Conservation (phyloP, 2,113 vertebrate species). For the Sinocyclocheilus anshuiensis region DNA sequence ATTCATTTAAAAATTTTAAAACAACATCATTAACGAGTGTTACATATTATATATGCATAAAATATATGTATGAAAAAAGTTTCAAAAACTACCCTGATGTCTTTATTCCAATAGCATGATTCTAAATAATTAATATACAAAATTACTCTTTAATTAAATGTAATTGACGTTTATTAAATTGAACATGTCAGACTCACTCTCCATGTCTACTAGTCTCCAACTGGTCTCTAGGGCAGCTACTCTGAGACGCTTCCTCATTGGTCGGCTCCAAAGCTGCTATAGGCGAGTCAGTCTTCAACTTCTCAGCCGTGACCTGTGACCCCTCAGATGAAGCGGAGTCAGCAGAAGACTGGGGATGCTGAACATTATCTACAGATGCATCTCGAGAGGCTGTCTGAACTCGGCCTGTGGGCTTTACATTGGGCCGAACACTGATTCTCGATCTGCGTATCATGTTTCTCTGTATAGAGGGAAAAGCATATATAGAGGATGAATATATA, state of each 20-base stretch:
- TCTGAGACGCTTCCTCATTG: neutral
- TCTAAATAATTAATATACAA: neutral
- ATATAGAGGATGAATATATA: slow-evolving; percentile 3
- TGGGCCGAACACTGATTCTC: slow-evolving; percentile 86
- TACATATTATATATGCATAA: too few relatives aligned
- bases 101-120: neutral
- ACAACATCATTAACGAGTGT: too few relatives aligned
- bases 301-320: slow-evolving; percentile 44
- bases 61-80: too few relatives aligned
- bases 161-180: neutral
- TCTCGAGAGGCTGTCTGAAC: slow-evolving; percentile 59
- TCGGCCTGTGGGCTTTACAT: slow-evolving; percentile 77
- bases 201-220: neutral
- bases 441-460: slow-evolving; percentile 86
- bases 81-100: too few relatives aligned
- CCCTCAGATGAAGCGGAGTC: neutral
- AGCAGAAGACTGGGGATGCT: neutral
- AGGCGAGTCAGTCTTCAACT: neutral
- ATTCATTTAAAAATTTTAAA: too few relatives aligned
- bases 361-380: slow-evolving; percentile 37
- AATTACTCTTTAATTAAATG: neutral
- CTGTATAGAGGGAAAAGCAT: slow-evolving; percentile 44
- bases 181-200: slow-evolving; percentile 33
- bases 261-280: neutral
- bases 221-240: neutral